Conservation (phyloP, 2,113 vertebrate genomes). For the Chaetorhynchus papuensis region DNA sequence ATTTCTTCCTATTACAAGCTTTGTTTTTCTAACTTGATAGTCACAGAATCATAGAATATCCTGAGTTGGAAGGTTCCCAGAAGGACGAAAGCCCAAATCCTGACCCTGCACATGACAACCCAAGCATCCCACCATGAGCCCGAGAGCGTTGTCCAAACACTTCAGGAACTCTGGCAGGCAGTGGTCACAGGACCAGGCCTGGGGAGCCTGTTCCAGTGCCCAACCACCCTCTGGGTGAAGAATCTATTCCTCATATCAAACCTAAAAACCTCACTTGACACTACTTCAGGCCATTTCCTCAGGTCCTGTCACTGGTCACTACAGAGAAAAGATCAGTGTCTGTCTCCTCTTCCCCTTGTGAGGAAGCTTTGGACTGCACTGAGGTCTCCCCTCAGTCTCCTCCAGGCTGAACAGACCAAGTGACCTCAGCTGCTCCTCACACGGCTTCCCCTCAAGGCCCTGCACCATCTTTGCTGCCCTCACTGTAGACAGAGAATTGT, state of each 20-base stretch:
- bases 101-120: background rate
- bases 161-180: background rate
- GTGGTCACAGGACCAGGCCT: background rate
- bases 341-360: background rate
- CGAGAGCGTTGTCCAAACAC: fast-evolving
- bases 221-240: background rate
- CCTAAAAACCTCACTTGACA: background rate
- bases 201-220: background rate
- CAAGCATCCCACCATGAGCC: background rate
- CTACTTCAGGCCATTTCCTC: background rate
- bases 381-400: background rate
- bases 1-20: background rate
- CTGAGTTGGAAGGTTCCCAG: background rate
- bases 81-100: background rate
- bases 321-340: no score
- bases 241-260: background rate
- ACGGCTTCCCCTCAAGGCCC: background rate
- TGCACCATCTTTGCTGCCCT: background rate
- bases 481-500: background rate
- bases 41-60: background rate
- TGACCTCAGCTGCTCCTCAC: background rate
- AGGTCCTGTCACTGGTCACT: background rate
- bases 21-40: background rate
- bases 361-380: background rate
- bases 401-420: background rate